phyloP scores from a whole-genome alignment of 2,797 vertebrate genomes.

The Cynodonichthys magdalenae region DNA sequence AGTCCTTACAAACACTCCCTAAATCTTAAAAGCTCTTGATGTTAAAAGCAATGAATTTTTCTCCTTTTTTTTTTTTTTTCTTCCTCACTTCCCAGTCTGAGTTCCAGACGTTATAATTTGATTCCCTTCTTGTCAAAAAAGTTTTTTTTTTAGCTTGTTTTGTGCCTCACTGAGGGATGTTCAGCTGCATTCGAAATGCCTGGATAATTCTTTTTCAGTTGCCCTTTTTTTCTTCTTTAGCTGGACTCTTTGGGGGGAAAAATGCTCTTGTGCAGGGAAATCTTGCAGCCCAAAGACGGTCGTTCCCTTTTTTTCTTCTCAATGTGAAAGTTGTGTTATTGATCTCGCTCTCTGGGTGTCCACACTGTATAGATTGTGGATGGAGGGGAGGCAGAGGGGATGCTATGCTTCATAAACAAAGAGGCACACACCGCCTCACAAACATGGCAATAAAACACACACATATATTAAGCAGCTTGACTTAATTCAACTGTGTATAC shows the following conservation, averaged over 20 bases:
- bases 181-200: slow-evolving; percentile 43
- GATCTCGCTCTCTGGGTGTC: slow-evolving; percentile 42
- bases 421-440: not conserved
- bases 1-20: slow-evolving; percentile 4
- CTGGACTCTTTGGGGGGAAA: slow-evolving; percentile 44
- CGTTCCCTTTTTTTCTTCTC: slow-evolving; percentile 43
- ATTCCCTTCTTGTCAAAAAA: slow-evolving; percentile 49
- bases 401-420: slow-evolving; percentile 21
- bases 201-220: slow-evolving; percentile 11
- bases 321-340: slow-evolving; percentile 41
- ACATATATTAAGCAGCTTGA: not conserved
- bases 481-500: not conserved
- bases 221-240: not conserved
- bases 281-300: slow-evolving; percentile 41
- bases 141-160: slow-evolving; percentile 36
- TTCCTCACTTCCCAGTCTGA: slow-evolving; percentile 34
- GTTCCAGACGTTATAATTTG: slow-evolving; percentile 32
- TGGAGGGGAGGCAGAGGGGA: slow-evolving; percentile 8
- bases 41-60: slow-evolving; percentile 20
- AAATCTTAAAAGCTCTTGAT: slow-evolving; percentile 1
- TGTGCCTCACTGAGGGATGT: slow-evolving; percentile 44
- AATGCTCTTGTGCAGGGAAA: slow-evolving; percentile 43
- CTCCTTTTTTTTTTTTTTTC: slow-evolving; percentile 1
- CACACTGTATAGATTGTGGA: slow-evolving; percentile 18
- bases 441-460: not conserved